phyloP scores from a whole-genome alignment of 2,113 vertebrate species.

The Uria aalge region DNA sequence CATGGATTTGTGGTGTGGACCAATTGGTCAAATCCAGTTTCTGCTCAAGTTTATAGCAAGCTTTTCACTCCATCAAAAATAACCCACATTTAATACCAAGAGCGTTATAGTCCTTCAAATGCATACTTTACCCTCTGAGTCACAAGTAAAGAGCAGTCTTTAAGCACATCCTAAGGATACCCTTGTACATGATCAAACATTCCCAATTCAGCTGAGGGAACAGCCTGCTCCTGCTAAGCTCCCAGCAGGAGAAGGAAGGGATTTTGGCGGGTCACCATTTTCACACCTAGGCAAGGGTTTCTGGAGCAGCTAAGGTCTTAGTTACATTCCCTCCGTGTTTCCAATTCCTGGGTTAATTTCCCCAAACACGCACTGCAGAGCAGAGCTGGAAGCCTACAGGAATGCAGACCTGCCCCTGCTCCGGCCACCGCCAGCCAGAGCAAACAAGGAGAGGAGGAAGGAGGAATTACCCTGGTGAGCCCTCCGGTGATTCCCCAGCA shows the following conservation, averaged over 20 bases:
- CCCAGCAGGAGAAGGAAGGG: background rate
- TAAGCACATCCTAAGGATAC: constrained; percentile 19
- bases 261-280: background rate
- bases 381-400: background rate
- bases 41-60: background rate
- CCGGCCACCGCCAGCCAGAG: background rate
- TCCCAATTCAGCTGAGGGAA: constrained; percentile 8
- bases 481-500: constrained; percentile 41
- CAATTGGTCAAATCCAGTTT: background rate
- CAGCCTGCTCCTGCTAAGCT: constrained; percentile 9
- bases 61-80: background rate
- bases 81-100: background rate
- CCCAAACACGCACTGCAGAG: accelerated
- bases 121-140: background rate
- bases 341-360: background rate
- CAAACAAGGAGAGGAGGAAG: background rate
- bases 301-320: background rate
- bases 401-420: background rate
- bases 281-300: background rate
- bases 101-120: background rate
- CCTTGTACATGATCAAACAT: background rate
- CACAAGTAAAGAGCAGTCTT: background rate
- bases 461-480: constrained; percentile 52
- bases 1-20: background rate
- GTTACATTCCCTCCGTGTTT: background rate